Evolutionary conservation across 2,888 invertebrate genomes (phyloP), one percentile per base, ranked within the genome.

Genomic region (Apantesis nais): DNA sequence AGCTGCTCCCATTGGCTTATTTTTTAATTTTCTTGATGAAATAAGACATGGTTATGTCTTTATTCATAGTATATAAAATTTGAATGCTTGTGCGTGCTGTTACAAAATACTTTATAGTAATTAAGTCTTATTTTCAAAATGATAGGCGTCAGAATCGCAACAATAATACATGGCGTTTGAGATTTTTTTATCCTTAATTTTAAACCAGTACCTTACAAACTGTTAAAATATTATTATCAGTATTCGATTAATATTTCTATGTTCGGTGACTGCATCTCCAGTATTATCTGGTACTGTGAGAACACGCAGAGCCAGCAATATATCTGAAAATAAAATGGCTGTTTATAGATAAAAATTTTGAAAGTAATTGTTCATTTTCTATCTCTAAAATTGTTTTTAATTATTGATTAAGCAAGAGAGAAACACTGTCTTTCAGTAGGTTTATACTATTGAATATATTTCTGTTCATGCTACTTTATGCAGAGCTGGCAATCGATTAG

Each of bases 241-340:
- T 94, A 93, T 68, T 95, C 94, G 8, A 93, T 83, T 78, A 98
- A 92, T 60, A 98, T 96, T 88, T 98, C 98, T 86, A 98, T 98
- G 87, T 98, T 98, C 8, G 98, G 98, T 68, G 98, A 97, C 87
- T 98, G 98, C 92, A 97, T 95, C 78, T 97, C 95, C 81, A 97
- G 95, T 85, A 98, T 97, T 68, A 98, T 95, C 94, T 97, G 97
- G 88, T 98, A 98, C 84, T 98, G 97, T 0, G 98, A 98, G 80
- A 97, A 96, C 0, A 98, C 98, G 74, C 98, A 98, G 37, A 98
- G 89, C 97, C 98, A 98, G 87, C 98, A 98, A 86, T 98, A 98
- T 34, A 97, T 96, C 98, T 98, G 93, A 74, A 96, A 29, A 34
- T 29, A 52, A 64, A 58, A 65, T 31, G 64, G 0, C 52, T 39